These are phyloP conservation scores for Hypsopygia costalis DNA, from an alignment of 2,888 invertebrate species.

Conservation along the genomic window DNA sequence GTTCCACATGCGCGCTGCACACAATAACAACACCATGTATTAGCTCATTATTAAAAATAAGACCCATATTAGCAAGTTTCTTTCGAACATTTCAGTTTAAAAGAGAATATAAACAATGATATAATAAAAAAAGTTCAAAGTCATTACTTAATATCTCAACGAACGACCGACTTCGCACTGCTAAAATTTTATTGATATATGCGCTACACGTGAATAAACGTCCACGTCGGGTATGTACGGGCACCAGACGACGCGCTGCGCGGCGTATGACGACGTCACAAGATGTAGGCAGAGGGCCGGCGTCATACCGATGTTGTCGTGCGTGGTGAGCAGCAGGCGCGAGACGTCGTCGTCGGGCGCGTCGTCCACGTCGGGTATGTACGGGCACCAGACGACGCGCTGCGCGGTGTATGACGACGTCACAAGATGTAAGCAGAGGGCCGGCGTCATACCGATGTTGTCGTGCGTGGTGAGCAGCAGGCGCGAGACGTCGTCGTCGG, in stretches of 20 bases:
- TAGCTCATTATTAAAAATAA: too few relatives aligned
- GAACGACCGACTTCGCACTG: too few relatives aligned
- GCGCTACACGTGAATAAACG: too few relatives aligned
- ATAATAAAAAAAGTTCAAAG: too few relatives aligned
- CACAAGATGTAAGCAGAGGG: not conserved
- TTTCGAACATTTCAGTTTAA: too few relatives aligned
- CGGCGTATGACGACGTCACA: too few relatives aligned
- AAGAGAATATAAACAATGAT: too few relatives aligned
- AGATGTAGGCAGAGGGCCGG: too few relatives aligned
- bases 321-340: constrained; percentile 89
- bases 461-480: constrained; percentile 91
- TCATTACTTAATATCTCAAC: too few relatives aligned
- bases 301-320: constrained; percentile 82
- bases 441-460: constrained; percentile 73
- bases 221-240: constrained; percentile 91
- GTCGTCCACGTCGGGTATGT: constrained; percentile 87
- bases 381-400: constrained; percentile 97
- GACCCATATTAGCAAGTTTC: too few relatives aligned
- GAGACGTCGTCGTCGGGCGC: constrained; percentile 85
- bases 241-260: constrained; percentile 93
- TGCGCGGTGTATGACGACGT: not conserved
- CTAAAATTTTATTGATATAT: too few relatives aligned
- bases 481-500: constrained; percentile 86
- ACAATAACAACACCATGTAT: too few relatives aligned
- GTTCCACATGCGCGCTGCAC: constrained; percentile 59